These are phyloP conservation scores for Trissolcus brochymenae DNA, from an alignment of 2,888 invertebrate genomes.

Conservation along the genomic window DNA sequence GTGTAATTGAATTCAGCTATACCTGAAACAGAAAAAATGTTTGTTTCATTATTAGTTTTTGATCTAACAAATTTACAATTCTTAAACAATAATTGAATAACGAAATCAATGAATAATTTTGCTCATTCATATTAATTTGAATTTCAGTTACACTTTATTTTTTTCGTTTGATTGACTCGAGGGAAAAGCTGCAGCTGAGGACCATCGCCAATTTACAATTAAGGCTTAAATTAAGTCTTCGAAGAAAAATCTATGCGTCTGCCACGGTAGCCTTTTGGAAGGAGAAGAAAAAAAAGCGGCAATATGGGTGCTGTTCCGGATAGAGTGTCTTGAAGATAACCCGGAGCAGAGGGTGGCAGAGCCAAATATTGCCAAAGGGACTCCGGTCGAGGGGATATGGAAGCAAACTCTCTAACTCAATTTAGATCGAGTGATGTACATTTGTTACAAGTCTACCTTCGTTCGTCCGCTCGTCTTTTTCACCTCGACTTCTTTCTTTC, in stretches of 20 bases:
- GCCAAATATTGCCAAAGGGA: conserved; percentile 62
- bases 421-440: conserved; percentile 77
- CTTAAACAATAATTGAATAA: not conserved
- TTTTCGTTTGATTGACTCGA: not conserved
- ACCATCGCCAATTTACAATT: conserved; percentile 70
- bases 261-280: conserved; percentile 32
- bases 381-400: conserved; percentile 60
- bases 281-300: conserved; percentile 64
- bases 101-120: not conserved
- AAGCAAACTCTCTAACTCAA: conserved; percentile 74
- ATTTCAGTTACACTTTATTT: not conserved
- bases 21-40: conserved; percentile 12
- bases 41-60: conserved; percentile 1
- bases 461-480: conserved; percentile 55
- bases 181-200: conserved; percentile 33
- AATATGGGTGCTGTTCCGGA: conserved; percentile 72
- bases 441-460: conserved; percentile 72
- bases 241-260: conserved; percentile 74
- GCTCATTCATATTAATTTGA: not conserved
- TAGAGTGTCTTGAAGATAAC: conserved; percentile 66
- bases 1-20: not conserved
- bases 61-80: not conserved
- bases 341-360: conserved; percentile 61
- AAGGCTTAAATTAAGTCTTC: conserved; percentile 75
- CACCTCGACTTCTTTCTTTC: conserved; percentile 57